phyloP scores from a whole-genome alignment of 2,888 invertebrate genomes.

The Epiperipatus broadwayi region DNA sequence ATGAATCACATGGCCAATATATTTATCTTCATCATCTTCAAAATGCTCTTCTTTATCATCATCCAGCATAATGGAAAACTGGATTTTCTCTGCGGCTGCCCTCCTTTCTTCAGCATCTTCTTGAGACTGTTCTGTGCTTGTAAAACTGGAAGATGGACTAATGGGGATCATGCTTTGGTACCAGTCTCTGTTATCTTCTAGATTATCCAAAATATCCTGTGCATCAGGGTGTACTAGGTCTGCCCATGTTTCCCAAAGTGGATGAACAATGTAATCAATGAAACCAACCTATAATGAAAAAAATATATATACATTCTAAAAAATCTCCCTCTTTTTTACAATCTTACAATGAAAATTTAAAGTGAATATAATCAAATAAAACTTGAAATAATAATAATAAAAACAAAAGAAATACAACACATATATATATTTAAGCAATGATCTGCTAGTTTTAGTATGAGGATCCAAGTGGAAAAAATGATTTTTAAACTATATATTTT shows the following conservation, averaged over 20 bases:
- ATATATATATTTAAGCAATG: no score
- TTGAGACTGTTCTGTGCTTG: no score
- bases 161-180: constrained; percentile 83
- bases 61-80: constrained; percentile 50
- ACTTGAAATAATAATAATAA: no score
- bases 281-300: constrained; percentile 56
- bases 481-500: no score
- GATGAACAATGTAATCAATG: constrained; percentile 98
- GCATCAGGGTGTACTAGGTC: constrained; percentile 97
- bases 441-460: no score
- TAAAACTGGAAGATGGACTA: constrained; percentile 46
- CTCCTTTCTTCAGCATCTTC: constrained; percentile 36
- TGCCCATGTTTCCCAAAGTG: constrained; percentile 99
- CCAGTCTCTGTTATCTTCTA: constrained; percentile 97
- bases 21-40: constrained; percentile 17
- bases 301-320: background rate
- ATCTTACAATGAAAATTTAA: no score
- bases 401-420: no score
- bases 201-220: constrained; percentile 86
- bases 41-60: constrained; percentile 49
- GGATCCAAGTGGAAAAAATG: no score
- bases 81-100: constrained; percentile 34
- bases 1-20: no score
- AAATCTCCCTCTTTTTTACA: constrained; percentile 8
- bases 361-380: no score